These are phyloP conservation scores for Gymnorhina tibicen DNA, from an alignment of 2,113 vertebrate genomes.

Conservation along the genomic window DNA sequence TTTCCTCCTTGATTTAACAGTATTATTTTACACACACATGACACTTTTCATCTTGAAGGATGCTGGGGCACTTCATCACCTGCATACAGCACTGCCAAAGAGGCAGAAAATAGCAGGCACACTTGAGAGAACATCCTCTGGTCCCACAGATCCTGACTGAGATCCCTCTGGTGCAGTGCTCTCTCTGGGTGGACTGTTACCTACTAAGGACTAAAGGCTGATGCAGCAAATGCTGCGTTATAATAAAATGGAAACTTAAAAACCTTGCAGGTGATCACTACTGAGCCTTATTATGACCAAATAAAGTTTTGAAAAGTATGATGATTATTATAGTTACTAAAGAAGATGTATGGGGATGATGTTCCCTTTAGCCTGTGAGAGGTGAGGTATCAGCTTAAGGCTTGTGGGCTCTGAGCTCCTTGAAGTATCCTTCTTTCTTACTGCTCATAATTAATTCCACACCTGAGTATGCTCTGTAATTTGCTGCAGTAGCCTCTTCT, in stretches of 20 bases:
- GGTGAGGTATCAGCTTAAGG: background rate
- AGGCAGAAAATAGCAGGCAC: background rate
- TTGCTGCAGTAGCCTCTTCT: slow-evolving; percentile 5
- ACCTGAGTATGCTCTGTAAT: slow-evolving; percentile 16
- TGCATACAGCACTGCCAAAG: background rate
- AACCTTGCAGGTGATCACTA: background rate
- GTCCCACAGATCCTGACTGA: background rate
- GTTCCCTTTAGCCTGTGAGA: background rate
- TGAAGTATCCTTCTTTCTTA: background rate
- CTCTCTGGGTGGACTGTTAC: background rate
- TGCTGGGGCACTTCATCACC: background rate
- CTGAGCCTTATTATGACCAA: background rate
- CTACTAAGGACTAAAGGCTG: background rate
- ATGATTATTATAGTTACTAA: background rate
- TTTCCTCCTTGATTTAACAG: background rate
- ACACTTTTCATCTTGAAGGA: background rate
- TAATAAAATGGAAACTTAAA: background rate
- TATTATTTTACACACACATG: background rate
- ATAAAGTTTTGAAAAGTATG: background rate
- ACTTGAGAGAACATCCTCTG: background rate
- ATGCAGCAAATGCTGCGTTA: background rate
- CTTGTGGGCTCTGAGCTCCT: background rate
- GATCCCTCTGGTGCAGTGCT: accelerated
- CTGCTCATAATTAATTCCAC: background rate
- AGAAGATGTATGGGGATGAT: background rate